Conservation (phyloP, 2,113 vertebrate genomes). For the human region DNA sequence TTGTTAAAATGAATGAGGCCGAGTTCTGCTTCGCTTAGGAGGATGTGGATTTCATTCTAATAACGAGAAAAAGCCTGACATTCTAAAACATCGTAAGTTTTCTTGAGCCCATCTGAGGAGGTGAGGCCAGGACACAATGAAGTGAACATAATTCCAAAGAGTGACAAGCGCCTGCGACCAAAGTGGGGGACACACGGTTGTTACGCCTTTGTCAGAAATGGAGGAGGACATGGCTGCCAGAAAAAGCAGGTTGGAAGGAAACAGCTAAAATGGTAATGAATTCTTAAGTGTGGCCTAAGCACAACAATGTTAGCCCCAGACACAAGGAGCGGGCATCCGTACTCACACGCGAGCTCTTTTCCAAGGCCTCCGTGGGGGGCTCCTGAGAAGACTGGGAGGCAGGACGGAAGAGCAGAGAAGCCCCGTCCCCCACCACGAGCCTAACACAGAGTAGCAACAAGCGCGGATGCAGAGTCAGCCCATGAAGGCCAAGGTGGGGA, state of each 20-base stretch:
- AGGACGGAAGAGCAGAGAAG: background rate
- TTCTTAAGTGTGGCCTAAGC: background rate
- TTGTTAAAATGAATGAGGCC: background rate
- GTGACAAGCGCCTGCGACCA: rapidly evolving
- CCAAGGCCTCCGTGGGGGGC: background rate
- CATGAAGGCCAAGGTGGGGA: too few relatives aligned
- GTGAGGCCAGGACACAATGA: background rate
- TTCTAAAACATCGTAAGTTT: background rate
- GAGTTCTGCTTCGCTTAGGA: background rate
- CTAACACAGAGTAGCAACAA: background rate
- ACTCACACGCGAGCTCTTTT: background rate
- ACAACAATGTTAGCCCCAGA: background rate
- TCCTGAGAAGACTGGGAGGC: background rate
- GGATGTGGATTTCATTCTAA: background rate
- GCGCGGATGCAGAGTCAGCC: background rate
- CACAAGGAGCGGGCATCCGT: background rate
- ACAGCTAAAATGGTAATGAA: background rate
- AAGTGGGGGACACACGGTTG: background rate
- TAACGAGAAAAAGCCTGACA: background rate
- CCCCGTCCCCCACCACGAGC: background rate
- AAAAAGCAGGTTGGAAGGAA: background rate
- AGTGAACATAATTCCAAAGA: background rate
- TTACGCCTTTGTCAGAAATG: background rate
- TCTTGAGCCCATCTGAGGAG: background rate
- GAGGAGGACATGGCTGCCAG: background rate